Base-by-base conservation (phyloP, 2,888 invertebrate species). In the Pyrrhosoma nymphula region DNA sequence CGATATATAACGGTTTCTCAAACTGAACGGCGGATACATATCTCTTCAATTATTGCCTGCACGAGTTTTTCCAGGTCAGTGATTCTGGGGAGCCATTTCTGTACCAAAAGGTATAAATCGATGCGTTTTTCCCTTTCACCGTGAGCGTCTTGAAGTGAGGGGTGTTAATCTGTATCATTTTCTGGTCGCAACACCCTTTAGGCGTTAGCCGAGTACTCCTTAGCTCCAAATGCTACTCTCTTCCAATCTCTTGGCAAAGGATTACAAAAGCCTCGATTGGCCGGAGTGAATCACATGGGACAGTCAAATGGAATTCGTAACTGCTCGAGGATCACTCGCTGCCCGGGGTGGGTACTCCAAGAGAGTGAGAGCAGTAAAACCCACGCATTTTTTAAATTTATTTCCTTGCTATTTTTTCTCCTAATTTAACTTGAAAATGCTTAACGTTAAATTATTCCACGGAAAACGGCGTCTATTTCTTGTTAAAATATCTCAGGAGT, bases 11-110 rank as follows among this genome's bases (percentile, higher is more conserved):
- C 30, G 35, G 26, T 35, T 35, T 82, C 82, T 82, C 82, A 82
- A 35, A 82, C 35, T 82, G 35, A 35, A 6, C 26, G 82, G 82
- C 4, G 35, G 82, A 35, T 35, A 82, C 35, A 82, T 82, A 82
- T 82, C 82, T 82, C 82, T 35, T 82, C 82, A 82, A 82, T 82
- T 82, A 82, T 82, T 82, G 16, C 82, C 82, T 12, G 82, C 82
- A 35, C 35, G 82, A 16, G 35, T 16, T 82, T 82, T 82, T 82
- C 82, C 82, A 82, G 82, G 82, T 82, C 82, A 82, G 30, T 82
- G 35, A n/a, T n/a, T 82, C 35, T 6, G 82, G 8, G 6, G 20
- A 69, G n/a, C 69, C 69, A 8, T 47, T 2, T 2, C 47, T 47
- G 4, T n/a, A n/a, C n/a, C 26, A 6, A n/a, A n/a, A 69, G 35